phyloP scores from a whole-genome alignment of 2,888 invertebrate genomes.

The Geophilus truncorum region DNA sequence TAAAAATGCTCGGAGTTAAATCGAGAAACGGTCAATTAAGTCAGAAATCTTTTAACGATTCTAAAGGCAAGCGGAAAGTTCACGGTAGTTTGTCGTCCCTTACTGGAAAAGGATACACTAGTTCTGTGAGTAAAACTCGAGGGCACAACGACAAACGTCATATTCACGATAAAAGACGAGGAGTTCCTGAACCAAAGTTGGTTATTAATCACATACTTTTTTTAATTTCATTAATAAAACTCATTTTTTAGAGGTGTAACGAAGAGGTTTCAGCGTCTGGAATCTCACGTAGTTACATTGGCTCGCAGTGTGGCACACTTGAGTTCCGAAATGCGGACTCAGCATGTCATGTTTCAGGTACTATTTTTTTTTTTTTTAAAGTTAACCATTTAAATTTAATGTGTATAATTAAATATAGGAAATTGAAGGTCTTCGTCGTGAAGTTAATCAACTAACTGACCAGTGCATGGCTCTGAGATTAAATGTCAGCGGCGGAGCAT shows the following conservation, averaged over 20 bases:
- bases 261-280: slow-evolving; percentile 78
- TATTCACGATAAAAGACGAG: slow-evolving; percentile 67
- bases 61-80: slow-evolving; percentile 52
- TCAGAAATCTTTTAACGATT: slow-evolving; percentile 45
- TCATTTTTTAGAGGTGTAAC: slow-evolving; percentile 59
- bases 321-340: slow-evolving; percentile 84
- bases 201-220: background rate
- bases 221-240: background rate
- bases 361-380: slow-evolving; percentile 30
- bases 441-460: slow-evolving; percentile 69
- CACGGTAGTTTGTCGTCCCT: slow-evolving; percentile 79
- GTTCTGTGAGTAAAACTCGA: slow-evolving; percentile 68
- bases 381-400: background rate
- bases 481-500: background rate
- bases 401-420: slow-evolving; percentile 56
- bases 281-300: slow-evolving; percentile 84
- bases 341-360: slow-evolving; percentile 74
- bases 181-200: slow-evolving; percentile 44
- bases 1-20: slow-evolving; percentile 60
- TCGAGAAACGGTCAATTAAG: slow-evolving; percentile 50
- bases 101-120: slow-evolving; percentile 52
- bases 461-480: slow-evolving; percentile 37
- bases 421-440: slow-evolving; percentile 78
- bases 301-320: slow-evolving; percentile 85
- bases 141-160: slow-evolving; percentile 66